Evolutionary conservation across 2,797 vertebrate species (phyloP).

Genomic region (Astyanax mexicanus): DNA sequence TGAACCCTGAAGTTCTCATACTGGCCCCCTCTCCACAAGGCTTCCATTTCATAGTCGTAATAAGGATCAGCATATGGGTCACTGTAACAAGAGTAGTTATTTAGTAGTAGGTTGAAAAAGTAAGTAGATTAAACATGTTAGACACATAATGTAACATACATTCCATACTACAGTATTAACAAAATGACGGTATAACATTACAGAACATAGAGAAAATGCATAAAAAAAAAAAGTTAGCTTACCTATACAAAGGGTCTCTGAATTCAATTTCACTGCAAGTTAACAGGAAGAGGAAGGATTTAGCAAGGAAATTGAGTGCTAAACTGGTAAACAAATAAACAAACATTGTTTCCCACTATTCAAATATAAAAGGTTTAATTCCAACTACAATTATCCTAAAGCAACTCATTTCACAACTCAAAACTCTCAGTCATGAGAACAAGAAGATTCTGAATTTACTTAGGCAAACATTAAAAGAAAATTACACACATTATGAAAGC

Average conservation of each 20-base stretch:
- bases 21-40: slow-evolving; percentile 95
- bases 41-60: slow-evolving; percentile 96
- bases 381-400: background rate
- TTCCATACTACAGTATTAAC: too few species aligned
- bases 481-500: too few species aligned
- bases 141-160: too few species aligned
- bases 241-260: slow-evolving; percentile 87
- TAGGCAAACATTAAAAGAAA: too few species aligned
- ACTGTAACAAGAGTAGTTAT: slow-evolving; percentile 72
- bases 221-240: slow-evolving; percentile 57
- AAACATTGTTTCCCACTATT: background rate
- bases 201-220: background rate
- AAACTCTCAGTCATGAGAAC: background rate
- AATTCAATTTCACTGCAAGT: slow-evolving; percentile 85
- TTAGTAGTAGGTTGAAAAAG: background rate
- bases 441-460: background rate
- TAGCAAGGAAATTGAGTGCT: background rate
- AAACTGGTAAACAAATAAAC: background rate
- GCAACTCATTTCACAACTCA: background rate
- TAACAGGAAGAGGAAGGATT: slow-evolving; percentile 21
- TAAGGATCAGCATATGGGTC: slow-evolving; percentile 94
- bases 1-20: slow-evolving; percentile 99
- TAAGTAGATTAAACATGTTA: background rate
- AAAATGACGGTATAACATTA: too few species aligned
- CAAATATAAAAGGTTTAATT: background rate